Evolutionary conservation across 2,797 vertebrate species (phyloP).

Genomic region (Pagetopsis macropterus): DNA sequence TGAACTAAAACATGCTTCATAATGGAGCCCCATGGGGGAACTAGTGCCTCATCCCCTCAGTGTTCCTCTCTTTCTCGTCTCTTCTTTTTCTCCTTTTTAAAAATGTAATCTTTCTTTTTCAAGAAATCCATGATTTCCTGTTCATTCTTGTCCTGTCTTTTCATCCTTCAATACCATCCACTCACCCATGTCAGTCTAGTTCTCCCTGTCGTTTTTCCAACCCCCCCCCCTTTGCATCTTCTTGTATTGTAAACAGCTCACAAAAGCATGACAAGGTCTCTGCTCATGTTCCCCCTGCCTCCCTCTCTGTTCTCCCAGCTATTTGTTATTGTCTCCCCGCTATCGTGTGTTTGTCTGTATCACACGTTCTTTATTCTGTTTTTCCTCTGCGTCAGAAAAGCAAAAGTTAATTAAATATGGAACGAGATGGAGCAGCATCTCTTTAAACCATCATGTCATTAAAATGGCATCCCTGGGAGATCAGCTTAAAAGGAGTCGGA

Average conservation of each 20-base stretch:
- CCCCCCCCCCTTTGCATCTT: slow-evolving; percentile 61
- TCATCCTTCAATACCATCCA: slow-evolving; percentile 34
- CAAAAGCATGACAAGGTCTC: slow-evolving; percentile 93
- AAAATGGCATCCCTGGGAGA: slow-evolving; percentile 97
- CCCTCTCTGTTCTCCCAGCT: slow-evolving; percentile 85
- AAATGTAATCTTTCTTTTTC: slow-evolving; percentile 22
- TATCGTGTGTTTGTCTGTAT: slow-evolving; percentile 89
- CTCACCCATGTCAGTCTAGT: slow-evolving; percentile 51
- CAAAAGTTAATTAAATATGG: slow-evolving; percentile 99
- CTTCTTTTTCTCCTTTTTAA: slow-evolving; percentile 23
- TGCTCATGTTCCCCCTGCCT: slow-evolving; percentile 87
- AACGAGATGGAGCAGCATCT: slow-evolving; percentile 97
- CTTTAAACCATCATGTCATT: slow-evolving; percentile 99
- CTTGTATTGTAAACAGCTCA: slow-evolving; percentile 85
- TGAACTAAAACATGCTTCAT: slow-evolving; percentile 68
- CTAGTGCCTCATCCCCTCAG: slow-evolving; percentile 28
- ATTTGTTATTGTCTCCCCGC: slow-evolving; percentile 95
- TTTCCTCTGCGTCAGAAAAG: slow-evolving; percentile 89
- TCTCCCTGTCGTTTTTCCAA: slow-evolving; percentile 14
- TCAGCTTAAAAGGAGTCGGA: slow-evolving; percentile 96
- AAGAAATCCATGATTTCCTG: neutral
- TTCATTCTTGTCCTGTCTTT: slow-evolving; percentile 46
- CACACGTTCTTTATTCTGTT: slow-evolving; percentile 77
- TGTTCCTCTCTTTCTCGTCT: slow-evolving; percentile 10
- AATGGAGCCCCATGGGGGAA: slow-evolving; percentile 54